phyloP scores from a whole-genome alignment of 2,113 vertebrate species.

The Notarius quadriscutis region DNA sequence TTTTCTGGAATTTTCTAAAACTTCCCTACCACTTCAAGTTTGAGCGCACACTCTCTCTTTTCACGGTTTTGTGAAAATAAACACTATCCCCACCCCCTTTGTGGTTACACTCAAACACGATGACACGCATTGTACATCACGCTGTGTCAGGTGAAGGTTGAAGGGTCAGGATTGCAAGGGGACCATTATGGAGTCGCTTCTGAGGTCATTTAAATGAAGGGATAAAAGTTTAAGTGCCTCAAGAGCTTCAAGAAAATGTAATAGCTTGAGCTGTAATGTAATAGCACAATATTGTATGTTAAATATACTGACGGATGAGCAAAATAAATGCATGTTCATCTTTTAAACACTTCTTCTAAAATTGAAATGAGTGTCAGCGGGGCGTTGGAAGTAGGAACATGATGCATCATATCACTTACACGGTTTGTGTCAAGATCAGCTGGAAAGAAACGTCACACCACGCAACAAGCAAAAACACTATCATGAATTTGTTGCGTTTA shows the following conservation, averaged over 20 bases:
- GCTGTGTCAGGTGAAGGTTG: slow-evolving; percentile 38
- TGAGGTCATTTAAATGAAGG: slow-evolving; percentile 41
- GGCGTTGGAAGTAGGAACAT: background rate
- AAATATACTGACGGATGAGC: slow-evolving; percentile 13
- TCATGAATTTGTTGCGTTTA: background rate
- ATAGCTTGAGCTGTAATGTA: background rate
- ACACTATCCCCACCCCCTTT: slow-evolving; percentile 61
- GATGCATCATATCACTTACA: background rate
- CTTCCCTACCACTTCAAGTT: slow-evolving; percentile 27
- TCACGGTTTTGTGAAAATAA: slow-evolving; percentile 55
- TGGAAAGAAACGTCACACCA: background rate
- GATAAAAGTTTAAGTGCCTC: slow-evolving; percentile 46
- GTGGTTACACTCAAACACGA: slow-evolving; percentile 34
- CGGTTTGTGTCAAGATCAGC: background rate
- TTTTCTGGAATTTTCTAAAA: slow-evolving; percentile 63
- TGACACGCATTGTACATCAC: slow-evolving; percentile 30
- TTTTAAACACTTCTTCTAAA: slow-evolving; percentile 21
- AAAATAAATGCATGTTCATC: slow-evolving; percentile 28
- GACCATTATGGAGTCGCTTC: slow-evolving; percentile 40
- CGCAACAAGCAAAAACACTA: slow-evolving; percentile 14
- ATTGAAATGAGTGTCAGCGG: slow-evolving; percentile 4
- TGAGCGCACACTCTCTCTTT: slow-evolving; percentile 52
- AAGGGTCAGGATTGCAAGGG: slow-evolving; percentile 30
- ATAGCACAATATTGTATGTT: slow-evolving; percentile 17
- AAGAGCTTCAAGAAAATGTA: slow-evolving; percentile 29